Evolutionary conservation across 2,113 vertebrate genomes (phyloP).

Genomic region (Hippocampus abdominalis): DNA sequence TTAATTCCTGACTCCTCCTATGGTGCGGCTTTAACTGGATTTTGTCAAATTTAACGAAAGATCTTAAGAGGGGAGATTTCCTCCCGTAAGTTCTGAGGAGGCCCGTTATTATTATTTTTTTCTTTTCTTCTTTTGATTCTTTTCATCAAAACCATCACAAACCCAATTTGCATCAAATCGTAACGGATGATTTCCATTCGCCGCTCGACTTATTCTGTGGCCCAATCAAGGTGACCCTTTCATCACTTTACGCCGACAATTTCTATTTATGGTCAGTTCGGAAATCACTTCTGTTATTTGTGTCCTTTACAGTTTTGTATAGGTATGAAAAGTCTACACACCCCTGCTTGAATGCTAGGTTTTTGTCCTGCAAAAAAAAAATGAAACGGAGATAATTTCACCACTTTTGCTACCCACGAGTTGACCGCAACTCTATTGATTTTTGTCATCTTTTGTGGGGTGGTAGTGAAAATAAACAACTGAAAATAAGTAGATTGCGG

Average conservation of each 20-base stretch:
- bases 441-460: too few species aligned
- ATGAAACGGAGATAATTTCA: too few species aligned
- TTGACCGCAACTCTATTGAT: too few species aligned
- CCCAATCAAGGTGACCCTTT: conserved; percentile 5
- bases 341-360: background rate
- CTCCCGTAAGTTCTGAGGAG: background rate
- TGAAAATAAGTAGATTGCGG: too few species aligned
- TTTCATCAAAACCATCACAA: background rate
- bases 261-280: background rate
- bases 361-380: too few species aligned
- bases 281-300: background rate
- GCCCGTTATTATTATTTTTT: background rate
- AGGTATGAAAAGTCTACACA: background rate
- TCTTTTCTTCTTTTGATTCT: background rate
- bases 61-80: conserved; percentile 16
- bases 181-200: background rate
- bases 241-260: background rate
- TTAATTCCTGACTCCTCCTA: conserved; percentile 30
- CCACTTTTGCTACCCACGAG: too few species aligned
- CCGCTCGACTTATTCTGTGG: background rate
- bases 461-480: too few species aligned
- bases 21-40: conserved; percentile 25
- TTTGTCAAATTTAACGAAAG: conserved; percentile 20
- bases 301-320: background rate
- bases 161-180: background rate